Conservation (phyloP, 2,113 vertebrate species). For the Leucosticte australis region DNA sequence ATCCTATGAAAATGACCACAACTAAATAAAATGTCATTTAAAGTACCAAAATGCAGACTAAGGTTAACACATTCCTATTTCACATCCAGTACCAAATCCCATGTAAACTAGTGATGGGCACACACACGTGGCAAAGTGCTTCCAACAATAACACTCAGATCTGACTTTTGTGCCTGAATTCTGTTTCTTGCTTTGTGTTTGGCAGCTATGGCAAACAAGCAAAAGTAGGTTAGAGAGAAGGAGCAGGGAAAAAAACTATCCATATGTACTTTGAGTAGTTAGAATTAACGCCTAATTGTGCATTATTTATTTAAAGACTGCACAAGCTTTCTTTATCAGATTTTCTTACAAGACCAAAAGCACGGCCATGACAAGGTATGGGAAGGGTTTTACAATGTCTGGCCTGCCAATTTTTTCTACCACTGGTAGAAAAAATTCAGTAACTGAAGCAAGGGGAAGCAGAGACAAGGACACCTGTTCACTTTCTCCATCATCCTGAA, state of each 20-base stretch:
- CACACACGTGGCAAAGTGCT: fast-evolving
- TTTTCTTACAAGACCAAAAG: neutral
- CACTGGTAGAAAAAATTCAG: neutral
- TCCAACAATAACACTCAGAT: neutral
- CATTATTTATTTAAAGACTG: neutral
- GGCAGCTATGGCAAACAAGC: neutral
- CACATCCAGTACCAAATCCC: neutral
- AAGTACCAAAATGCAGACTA: neutral
- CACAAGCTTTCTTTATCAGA: neutral
- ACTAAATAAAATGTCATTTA: neutral
- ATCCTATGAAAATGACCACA: neutral
- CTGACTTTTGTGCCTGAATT: neutral
- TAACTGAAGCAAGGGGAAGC: neutral
- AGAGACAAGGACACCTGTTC: neutral
- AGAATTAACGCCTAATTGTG: neutral
- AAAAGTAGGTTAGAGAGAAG: neutral
- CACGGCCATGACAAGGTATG: neutral
- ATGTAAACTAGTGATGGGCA: neutral
- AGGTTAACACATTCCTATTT: neutral
- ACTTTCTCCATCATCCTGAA: neutral
- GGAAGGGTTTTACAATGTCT: neutral
- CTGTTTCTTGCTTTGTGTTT: neutral
- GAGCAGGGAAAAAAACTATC: neutral
- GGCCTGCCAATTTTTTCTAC: neutral
- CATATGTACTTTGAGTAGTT: neutral